These are phyloP conservation scores for Jaculus jaculus DNA, from an alignment of 2,113 vertebrate species.

Conservation along the genomic window DNA sequence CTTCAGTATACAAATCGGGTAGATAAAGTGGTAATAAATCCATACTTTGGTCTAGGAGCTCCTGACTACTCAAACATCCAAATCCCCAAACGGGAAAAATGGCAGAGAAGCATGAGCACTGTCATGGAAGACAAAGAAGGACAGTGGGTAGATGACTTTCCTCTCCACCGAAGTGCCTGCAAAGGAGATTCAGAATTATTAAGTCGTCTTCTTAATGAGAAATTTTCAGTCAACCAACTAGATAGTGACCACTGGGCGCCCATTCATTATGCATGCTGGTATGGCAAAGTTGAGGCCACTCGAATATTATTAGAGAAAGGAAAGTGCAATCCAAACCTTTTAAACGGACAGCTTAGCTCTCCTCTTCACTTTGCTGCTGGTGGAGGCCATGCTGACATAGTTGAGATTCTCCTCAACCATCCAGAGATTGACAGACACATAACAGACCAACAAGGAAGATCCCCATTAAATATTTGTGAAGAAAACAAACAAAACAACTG, in stretches of 20 bases:
- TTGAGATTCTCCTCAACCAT: too few species aligned
- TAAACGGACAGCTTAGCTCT: too few species aligned
- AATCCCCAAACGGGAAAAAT: conserved; percentile 97
- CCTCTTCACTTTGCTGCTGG: too few species aligned
- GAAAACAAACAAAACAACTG: conserved; percentile 98
- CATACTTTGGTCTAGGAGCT: conserved; percentile 97
- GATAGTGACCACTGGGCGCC: conserved; percentile 99
- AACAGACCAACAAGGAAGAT: conserved; percentile 96
- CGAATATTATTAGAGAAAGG: too few species aligned
- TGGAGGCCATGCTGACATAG: too few species aligned
- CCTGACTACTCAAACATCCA: conserved; percentile 99
- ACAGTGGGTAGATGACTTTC: conserved; percentile 99
- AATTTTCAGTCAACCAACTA: conserved; percentile 96
- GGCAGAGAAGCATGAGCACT: conserved; percentile 95
- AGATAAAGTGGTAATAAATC: conserved; percentile 99
- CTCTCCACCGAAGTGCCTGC: conserved; percentile 97
- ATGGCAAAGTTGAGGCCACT: too few species aligned
- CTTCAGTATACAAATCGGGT: conserved; percentile 99
- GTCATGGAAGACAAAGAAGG: conserved; percentile 97
- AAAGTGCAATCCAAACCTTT: too few species aligned
- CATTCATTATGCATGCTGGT: conserved; percentile 99
- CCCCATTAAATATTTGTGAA: conserved; percentile 95
- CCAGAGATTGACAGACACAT: too few species aligned
- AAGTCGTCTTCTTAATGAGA: conserved; percentile 93
- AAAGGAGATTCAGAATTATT: conserved; percentile 96